Evolutionary conservation across 2,113 vertebrate species (phyloP), one percentile per base, ranked within the genome.

Genomic region (Marmota monax): DNA sequence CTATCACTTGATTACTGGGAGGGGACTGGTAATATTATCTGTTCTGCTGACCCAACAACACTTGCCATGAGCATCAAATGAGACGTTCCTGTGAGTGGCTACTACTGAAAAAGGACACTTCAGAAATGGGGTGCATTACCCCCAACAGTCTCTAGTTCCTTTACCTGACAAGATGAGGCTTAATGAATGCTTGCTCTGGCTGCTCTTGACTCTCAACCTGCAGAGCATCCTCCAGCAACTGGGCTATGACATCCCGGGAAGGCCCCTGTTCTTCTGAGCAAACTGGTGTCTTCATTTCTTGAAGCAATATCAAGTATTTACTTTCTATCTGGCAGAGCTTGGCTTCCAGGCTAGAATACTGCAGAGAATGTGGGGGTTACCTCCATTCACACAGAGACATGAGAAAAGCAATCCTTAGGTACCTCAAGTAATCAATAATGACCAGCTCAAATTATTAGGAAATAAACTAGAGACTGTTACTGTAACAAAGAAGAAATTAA

Each of bases 251-350:
- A 1, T 99, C 99, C 0, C 97, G 98, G n/a, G 99, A 97, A 1
- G 99, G 99, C 7, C 97, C 99, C 93, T 99, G 99, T 65, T 99
- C 99, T 32, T 99, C 99, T 0, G 99, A 99, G 95, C 99, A 99
- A 58, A 99, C 99, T 0, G 99, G 99, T 20, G 97, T 99, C 97
- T 99, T 99, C 98, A 99, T 98, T 97, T 99, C 99, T 98, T 99
- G 99, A 53, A 99, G 99, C 87, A 99, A 98, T 92, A 99, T 99
- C 98, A 99, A 97, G 96, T 99, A 99, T 92, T 99, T 99, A 86
- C 99, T 99, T 98, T 99, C 99, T 97, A 99, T 99, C 98, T 99
- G 99, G 97, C 99, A 99, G 85, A 99, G 97, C 96, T 99, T 99
- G 96, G 99, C 99, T 97, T 99, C 99, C 97, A 99, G 98, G 90